Evolutionary conservation across 2,888 invertebrate species (phyloP).

Genomic region (Tenodera sinensis): DNA sequence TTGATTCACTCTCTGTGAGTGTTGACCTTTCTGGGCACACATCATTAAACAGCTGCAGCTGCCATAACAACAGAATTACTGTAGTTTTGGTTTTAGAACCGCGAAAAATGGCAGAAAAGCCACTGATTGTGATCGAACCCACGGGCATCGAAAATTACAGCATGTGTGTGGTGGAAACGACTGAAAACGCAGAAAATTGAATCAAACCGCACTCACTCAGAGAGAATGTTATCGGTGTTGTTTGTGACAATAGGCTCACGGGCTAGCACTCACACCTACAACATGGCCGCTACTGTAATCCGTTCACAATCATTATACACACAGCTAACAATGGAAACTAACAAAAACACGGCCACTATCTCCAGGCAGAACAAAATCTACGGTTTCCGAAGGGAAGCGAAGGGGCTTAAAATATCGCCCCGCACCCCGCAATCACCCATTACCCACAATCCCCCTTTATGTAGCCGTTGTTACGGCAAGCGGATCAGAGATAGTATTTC

Average conservation of each 20-base stretch:
- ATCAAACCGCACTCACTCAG: background rate
- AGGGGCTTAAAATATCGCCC: background rate
- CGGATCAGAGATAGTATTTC: background rate
- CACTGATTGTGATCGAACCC: background rate
- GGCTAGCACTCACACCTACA: background rate
- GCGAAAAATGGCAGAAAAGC: background rate
- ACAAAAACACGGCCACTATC: background rate
- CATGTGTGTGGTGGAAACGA: background rate
- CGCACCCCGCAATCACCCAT: background rate
- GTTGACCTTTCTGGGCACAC: background rate
- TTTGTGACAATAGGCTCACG: background rate
- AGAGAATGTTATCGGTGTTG: background rate
- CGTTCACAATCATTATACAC: background rate
- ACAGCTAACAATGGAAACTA: background rate
- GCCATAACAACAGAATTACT: background rate
- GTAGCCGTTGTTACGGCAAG: background rate
- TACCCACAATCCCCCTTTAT: background rate
- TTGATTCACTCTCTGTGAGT: background rate
- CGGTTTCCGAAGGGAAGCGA: background rate
- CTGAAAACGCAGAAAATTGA: background rate
- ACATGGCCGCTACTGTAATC: background rate
- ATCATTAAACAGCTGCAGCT: background rate
- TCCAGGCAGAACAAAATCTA: background rate
- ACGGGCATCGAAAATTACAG: background rate
- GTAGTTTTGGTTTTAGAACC: background rate